phyloP scores from a whole-genome alignment of 2,888 invertebrate genomes.

The Megamerina dolium region DNA sequence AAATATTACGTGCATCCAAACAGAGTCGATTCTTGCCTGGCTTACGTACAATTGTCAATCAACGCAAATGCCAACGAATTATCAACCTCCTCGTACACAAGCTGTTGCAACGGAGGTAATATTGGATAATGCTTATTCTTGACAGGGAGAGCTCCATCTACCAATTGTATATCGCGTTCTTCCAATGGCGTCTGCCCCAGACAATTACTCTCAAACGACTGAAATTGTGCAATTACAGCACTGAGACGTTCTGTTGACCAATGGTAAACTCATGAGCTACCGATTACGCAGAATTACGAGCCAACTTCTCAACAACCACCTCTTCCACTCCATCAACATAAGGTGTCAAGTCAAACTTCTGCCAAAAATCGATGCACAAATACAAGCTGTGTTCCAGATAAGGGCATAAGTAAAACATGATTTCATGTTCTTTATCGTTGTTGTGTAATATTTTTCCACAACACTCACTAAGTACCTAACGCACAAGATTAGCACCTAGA shows the following conservation, averaged over 20 bases:
- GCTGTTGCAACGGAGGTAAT: too few species aligned
- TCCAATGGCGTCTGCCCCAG: slow-evolving; percentile 6
- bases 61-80: slow-evolving; percentile 25
- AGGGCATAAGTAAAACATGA: too few species aligned
- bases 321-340: too few species aligned
- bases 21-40: slow-evolving; percentile 15
- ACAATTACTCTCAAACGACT: slow-evolving; percentile 1
- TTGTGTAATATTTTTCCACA: too few species aligned
- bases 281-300: not conserved
- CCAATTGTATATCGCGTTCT: slow-evolving; percentile 7
- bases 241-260: not conserved
- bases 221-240: not conserved
- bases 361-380: slow-evolving; percentile 7
- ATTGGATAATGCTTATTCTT: slow-evolving; percentile 3
- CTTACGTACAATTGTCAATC: slow-evolving; percentile 12
- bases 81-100: slow-evolving; percentile 21
- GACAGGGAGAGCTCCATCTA: not conserved
- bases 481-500: too few species aligned
- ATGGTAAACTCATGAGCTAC: not conserved
- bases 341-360: slow-evolving; percentile 3
- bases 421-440: too few species aligned
- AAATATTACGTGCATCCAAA: slow-evolving; percentile 23
- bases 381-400: too few species aligned
- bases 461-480: too few species aligned
- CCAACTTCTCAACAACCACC: too few species aligned